Conservation (phyloP, 2,888 invertebrate species). For the Agriotes lineatus region DNA sequence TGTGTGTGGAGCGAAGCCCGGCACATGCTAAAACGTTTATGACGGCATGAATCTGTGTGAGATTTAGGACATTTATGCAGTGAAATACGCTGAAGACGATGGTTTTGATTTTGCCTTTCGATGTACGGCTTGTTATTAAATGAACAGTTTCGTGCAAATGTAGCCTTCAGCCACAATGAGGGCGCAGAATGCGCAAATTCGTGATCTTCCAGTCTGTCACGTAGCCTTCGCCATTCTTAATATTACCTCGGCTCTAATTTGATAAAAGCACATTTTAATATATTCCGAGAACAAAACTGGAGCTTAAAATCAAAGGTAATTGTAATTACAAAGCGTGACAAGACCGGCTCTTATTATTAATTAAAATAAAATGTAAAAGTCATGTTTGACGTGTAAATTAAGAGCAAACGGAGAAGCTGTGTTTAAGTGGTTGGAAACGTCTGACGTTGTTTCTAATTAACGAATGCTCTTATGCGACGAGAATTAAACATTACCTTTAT, state of each 20-base stretch:
- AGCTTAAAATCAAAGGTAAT: slow-evolving; percentile 19
- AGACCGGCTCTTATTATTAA: slow-evolving; percentile 24
- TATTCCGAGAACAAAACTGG: background rate
- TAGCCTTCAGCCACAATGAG: no score
- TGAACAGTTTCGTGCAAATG: no score
- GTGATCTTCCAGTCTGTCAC: no score
- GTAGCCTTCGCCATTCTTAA: background rate
- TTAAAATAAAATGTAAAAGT: slow-evolving; percentile 31
- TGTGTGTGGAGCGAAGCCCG: no score
- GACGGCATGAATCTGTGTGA: no score
- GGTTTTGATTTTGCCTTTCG: no score
- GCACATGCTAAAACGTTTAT: no score
- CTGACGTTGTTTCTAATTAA: slow-evolving; percentile 29
- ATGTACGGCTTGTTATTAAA: no score
- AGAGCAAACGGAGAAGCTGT: slow-evolving; percentile 25
- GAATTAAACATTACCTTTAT: slow-evolving; percentile 7
- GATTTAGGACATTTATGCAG: no score
- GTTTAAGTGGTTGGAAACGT: slow-evolving; percentile 31
- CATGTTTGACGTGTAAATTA: slow-evolving; percentile 34
- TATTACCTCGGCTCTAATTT: background rate
- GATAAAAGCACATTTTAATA: slow-evolving; percentile 2
- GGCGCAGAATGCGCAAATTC: no score
- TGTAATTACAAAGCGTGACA: slow-evolving; percentile 19
- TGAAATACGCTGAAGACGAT: no score
- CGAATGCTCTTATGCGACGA: slow-evolving; percentile 18